phyloP scores from a whole-genome alignment of 1,140 invertebrate genomes.

The Copidosoma floridanum region DNA sequence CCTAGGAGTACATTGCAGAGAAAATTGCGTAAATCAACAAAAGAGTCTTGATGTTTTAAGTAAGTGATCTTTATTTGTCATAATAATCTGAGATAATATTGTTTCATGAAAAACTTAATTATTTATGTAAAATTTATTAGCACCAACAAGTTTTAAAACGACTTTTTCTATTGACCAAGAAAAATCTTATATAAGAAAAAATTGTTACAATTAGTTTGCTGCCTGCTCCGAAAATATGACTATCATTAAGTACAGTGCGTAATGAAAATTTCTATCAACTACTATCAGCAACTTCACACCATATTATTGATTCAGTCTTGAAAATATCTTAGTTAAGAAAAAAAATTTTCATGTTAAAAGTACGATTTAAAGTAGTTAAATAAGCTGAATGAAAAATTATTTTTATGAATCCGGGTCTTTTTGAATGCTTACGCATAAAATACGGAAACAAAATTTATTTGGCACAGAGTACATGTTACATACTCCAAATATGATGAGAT shows the following conservation, averaged over 20 bases:
- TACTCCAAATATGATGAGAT: constrained; percentile 40
- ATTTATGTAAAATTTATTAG: too few species aligned
- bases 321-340: constrained; percentile 30
- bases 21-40: too few species aligned
- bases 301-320: constrained; percentile 40
- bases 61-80: too few species aligned
- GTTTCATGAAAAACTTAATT: too few species aligned
- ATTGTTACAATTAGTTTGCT: not conserved
- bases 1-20: too few species aligned
- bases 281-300: constrained; percentile 33
- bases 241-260: constrained; percentile 32
- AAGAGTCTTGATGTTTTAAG: too few species aligned
- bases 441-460: constrained; percentile 39
- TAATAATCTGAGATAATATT: too few species aligned
- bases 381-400: constrained; percentile 13
- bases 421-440: constrained; percentile 16
- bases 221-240: constrained; percentile 4
- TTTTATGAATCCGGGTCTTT: not conserved
- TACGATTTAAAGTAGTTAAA: constrained; percentile 1
- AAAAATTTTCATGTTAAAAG: not conserved
- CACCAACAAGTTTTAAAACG: not conserved
- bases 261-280: constrained; percentile 29
- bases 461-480: constrained; percentile 48
- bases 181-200: constrained; percentile 3
- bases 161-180: too few species aligned